Evolutionary conservation across 2,888 invertebrate genomes (phyloP), one percentile per base, ranked within the genome.

Genomic region (Pemphredon lugubris): DNA sequence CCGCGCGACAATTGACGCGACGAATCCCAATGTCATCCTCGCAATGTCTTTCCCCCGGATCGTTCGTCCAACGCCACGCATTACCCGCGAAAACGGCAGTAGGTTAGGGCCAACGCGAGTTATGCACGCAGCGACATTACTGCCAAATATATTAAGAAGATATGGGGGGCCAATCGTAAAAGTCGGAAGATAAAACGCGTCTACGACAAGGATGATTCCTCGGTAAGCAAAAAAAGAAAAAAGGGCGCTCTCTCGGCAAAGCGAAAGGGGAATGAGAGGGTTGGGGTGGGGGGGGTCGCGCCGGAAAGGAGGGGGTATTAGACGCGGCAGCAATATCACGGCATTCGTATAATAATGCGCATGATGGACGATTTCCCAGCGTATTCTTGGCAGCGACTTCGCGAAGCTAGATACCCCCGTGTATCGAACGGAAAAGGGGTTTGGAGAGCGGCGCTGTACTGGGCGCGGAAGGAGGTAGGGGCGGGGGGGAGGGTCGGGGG

Each of bases 361-460:
- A 79, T 88, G 89, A 89, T 85, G 85, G 75, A 89, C 84, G 83
- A 82, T 82, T 81, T 83, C 74, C 75, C 74, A 82, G 78, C 84
- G 83, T 85, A 84, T 86, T 88, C 87, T 89, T 89, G 89, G 89
- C 89, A 88, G 81, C 73, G 70, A 78, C 70, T 79, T 79, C 34
- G 66, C 67, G 61, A 69, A 70, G 34, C 57, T 40, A 4, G 50
- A 26, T 34, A 13, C 30, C 4, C 4, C 44, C 45, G 69, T 50
- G 71, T 69, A 79, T 77, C 77, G 80, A 75, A 77, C 54, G 66
- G 64, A 73, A 53, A 60, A 48, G 45, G 53, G 58, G 57, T 34
- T 32, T n/a, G 13, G 34, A 34, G 47, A 39, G 48, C 32, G 39
- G 7, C 30, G 26, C 40, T 26, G 50, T 34, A 30, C 7, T 44